These are phyloP conservation scores for Metallyticus violacea DNA, from an alignment of 2,888 invertebrate species.

Conservation along the genomic window DNA sequence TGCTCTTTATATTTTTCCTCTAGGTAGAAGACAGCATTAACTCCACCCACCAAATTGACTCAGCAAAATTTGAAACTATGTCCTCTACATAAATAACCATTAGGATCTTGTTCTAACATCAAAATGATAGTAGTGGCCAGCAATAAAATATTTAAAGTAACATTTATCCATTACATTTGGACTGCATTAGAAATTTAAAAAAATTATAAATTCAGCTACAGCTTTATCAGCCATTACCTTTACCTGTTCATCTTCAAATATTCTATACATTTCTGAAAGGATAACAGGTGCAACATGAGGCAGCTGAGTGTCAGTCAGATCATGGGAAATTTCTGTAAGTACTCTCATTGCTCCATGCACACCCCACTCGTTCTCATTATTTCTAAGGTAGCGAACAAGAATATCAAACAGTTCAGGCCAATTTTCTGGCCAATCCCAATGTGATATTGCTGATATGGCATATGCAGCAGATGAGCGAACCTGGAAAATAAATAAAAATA, in stretches of 20 bases:
- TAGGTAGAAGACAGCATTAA: no score
- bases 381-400: conserved; percentile 60
- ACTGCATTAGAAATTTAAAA: no score
- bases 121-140: no score
- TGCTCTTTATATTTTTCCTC: no score
- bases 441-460: conserved; percentile 67
- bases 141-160: no score
- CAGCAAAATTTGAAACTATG: no score
- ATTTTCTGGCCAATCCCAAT: conserved; percentile 69
- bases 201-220: no score
- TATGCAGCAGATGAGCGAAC: conserved; percentile 66
- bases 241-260: conserved; percentile 60
- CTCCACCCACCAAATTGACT: no score
- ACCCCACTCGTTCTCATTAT: conserved; percentile 52
- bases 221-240: conserved; percentile 33
- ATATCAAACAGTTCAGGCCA: conserved; percentile 69
- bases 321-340: conserved; percentile 64
- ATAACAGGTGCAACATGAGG: conserved; percentile 65
- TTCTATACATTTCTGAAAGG: conserved; percentile 66
- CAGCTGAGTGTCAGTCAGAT: conserved; percentile 62
- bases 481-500: conserved; percentile 33
- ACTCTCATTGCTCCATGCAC: conserved; percentile 73
- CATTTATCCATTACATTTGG: no score
- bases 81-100: no score
- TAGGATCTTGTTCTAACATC: no score